A percentile compares a stretch with the other conserved stretches of the same genome.
Conservation (phyloP, 2,888 invertebrate species). For the Lapara coniferarum region DNA sequence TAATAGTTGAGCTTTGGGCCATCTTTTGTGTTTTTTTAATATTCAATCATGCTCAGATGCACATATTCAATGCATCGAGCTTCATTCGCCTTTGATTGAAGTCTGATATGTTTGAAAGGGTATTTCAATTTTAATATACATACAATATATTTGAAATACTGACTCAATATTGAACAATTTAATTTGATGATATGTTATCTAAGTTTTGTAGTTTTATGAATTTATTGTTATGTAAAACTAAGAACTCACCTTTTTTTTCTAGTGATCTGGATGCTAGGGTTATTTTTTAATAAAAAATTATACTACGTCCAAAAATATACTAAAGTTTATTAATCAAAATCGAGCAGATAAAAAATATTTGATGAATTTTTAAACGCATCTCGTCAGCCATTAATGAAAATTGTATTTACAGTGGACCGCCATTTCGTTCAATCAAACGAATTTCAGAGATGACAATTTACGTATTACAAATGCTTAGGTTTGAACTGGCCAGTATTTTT, state of each 20-base stretch:
- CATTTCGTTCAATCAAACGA: slow-evolving; percentile 4
- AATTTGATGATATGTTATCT: too few relatives aligned
- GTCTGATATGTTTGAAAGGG: neutral
- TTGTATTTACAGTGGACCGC: neutral
- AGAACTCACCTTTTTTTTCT: too few relatives aligned
- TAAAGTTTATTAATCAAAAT: neutral
- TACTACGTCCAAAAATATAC: neutral
- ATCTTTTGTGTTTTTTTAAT: slow-evolving; percentile 52
- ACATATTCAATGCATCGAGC: slow-evolving; percentile 16
- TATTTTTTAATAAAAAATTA: neutral
- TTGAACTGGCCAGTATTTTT: neutral
- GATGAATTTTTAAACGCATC: slow-evolving; percentile 8
- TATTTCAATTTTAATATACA: neutral
- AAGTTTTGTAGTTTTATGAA: too few relatives aligned
- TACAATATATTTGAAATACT: too few relatives aligned
- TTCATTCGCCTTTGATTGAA: neutral
- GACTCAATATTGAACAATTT: neutral
- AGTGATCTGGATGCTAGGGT: too few relatives aligned
- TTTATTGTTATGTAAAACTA: too few relatives aligned
- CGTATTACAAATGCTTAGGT: neutral
- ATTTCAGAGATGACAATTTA: neutral
- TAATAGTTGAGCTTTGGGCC: slow-evolving; percentile 65
- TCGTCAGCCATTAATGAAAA: neutral
- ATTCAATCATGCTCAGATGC: slow-evolving; percentile 23
- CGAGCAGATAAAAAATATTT: neutral